phyloP scores from a whole-genome alignment of 1,140 invertebrate species.

The Atta texana region DNA sequence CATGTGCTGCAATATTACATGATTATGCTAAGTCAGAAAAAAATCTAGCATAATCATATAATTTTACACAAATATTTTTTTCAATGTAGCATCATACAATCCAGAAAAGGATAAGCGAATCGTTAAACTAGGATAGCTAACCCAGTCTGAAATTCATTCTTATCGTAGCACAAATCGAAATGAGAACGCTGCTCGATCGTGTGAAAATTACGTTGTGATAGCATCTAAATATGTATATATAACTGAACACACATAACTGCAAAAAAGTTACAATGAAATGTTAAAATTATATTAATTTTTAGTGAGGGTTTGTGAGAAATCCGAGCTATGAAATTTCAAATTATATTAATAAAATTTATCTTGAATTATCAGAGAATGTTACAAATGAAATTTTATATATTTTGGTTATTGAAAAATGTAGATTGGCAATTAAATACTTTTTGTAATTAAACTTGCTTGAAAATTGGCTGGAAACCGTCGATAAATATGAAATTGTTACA shows the following conservation, averaged over 20 bases:
- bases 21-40: too few species aligned
- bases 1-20: too few species aligned
- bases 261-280: neutral
- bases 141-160: slow-evolving; percentile 7
- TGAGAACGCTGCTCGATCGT: slow-evolving; percentile 42
- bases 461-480: neutral
- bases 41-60: too few species aligned
- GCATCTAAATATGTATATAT: slow-evolving; percentile 14
- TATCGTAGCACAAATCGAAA: slow-evolving; percentile 25
- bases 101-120: slow-evolving; percentile 20
- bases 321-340: neutral
- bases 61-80: too few species aligned
- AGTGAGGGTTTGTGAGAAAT: neutral
- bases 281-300: neutral
- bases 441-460: slow-evolving; percentile 1
- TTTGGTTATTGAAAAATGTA: neutral
- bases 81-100: neutral
- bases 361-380: neutral
- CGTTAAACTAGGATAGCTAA: slow-evolving; percentile 25
- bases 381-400: slow-evolving; percentile 10
- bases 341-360: slow-evolving; percentile 1
- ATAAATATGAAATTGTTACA: slow-evolving; percentile 7
- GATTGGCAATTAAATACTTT: slow-evolving; percentile 19
- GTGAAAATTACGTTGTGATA: slow-evolving; percentile 45
- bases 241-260: too few species aligned